These are phyloP conservation scores for Pemphredon lugubris DNA, from an alignment of 2,888 invertebrate genomes.

Conservation along the genomic window DNA sequence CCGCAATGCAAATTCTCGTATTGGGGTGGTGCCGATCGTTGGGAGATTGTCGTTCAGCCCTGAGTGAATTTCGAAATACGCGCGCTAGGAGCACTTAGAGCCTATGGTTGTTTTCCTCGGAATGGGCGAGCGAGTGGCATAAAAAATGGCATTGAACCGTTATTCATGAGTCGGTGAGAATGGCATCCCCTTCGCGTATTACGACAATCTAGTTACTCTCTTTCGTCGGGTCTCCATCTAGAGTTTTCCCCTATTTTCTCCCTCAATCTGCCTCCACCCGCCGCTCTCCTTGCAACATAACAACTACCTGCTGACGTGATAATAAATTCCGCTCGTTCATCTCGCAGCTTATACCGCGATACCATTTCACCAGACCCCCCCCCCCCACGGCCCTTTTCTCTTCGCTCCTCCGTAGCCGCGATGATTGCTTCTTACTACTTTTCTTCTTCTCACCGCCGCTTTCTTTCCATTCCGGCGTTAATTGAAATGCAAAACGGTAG, in stretches of 20 bases:
- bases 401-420: neutral
- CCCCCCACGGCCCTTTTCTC: constrained; percentile 10
- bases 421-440: neutral
- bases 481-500: neutral
- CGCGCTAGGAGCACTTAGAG: constrained; percentile 17
- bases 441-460: neutral
- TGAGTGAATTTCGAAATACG: constrained; percentile 39
- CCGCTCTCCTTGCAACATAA: constrained; percentile 65
- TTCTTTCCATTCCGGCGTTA: neutral
- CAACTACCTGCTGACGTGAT: constrained; percentile 75
- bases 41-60: constrained; percentile 4
- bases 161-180: constrained; percentile 60
- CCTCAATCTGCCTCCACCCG: constrained; percentile 16
- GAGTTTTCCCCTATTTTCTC: constrained; percentile 5
- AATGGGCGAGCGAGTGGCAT: constrained; percentile 32
- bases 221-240: constrained; percentile 2
- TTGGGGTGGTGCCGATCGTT: constrained; percentile 20
- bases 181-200: constrained; percentile 30
- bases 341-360: constrained; percentile 56
- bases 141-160: constrained; percentile 58
- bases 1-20: constrained; percentile 42
- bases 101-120: constrained; percentile 40
- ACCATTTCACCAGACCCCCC: constrained; percentile 42
- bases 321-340: constrained; percentile 73
- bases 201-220: constrained; percentile 29